Percentiles rank a stretch among this genome's conserved stretches.
Evolutionary conservation across 2,113 vertebrate species (phyloP).

Genomic region (Tiliqua scincoides): DNA sequence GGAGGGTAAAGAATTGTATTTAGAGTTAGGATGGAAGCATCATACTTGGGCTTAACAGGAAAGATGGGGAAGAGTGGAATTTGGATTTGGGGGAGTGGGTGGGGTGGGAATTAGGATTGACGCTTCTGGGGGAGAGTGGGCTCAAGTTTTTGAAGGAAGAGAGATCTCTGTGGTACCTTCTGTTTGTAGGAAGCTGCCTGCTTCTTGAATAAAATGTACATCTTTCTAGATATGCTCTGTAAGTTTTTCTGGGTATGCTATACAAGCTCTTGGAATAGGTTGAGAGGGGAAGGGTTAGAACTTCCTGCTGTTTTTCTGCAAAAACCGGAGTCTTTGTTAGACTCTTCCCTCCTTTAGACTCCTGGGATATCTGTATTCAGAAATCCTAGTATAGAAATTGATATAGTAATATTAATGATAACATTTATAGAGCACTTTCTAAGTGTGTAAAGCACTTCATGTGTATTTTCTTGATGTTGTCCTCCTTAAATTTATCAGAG

Average conservation of each 20-base stretch:
- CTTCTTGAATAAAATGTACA: background rate
- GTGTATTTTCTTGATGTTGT: background rate
- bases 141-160: too few species aligned
- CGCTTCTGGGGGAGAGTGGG: too few species aligned
- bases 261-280: background rate
- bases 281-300: background rate
- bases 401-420: background rate
- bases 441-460: background rate
- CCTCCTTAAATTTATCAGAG: background rate
- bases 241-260: too few species aligned
- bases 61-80: too few species aligned
- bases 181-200: background rate
- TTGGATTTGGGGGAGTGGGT: too few species aligned
- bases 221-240: background rate
- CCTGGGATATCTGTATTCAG: background rate
- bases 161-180: background rate
- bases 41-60: too few species aligned
- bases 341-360: too few species aligned
- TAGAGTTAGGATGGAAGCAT: too few species aligned
- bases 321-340: too few species aligned
- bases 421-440: too few species aligned
- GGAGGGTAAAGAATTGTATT: too few species aligned
- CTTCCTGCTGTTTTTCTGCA: background rate
- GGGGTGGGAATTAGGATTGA: too few species aligned
- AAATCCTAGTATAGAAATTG: background rate